Percentiles rank a stretch among this genome's conserved stretches.
Conservation (phyloP, 2,888 invertebrate species). For the Hydriomena furcata region DNA sequence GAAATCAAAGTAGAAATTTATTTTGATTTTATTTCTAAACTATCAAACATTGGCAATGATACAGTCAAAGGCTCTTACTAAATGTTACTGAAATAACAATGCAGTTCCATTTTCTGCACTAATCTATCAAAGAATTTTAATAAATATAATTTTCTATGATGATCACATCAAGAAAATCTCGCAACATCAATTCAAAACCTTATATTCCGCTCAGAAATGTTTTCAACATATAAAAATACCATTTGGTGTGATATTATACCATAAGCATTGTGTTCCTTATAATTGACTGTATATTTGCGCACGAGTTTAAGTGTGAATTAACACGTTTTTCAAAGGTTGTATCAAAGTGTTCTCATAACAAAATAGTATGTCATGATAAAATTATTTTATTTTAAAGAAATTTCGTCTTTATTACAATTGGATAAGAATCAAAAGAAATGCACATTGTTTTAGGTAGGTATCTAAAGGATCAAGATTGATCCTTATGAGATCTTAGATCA, state of each 20-base stretch:
- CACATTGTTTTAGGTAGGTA: slow-evolving; percentile 14
- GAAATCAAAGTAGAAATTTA: not conserved
- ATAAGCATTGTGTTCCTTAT: slow-evolving; percentile 41
- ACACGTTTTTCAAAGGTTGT: slow-evolving; percentile 40
- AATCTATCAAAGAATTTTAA: too few species aligned
- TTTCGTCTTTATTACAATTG: slow-evolving; percentile 16
- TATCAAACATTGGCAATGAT: not conserved
- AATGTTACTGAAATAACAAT: not conserved
- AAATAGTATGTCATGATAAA: slow-evolving; percentile 18
- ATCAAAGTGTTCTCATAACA: slow-evolving; percentile 40
- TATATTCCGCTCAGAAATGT: not conserved
- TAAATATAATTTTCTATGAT: too few species aligned
- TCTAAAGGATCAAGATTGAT: too few species aligned
- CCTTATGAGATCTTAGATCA: too few species aligned
- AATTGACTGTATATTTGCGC: slow-evolving; percentile 44
- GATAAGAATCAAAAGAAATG: slow-evolving; percentile 17
- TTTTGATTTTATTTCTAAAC: slow-evolving; percentile 7
- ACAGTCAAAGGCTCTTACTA: not conserved
- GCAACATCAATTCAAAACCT: not conserved
- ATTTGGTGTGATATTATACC: not conserved
- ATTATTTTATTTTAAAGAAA: slow-evolving; percentile 12
- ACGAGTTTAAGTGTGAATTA: slow-evolving; percentile 41
- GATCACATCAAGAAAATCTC: not conserved
- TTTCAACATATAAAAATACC: not conserved
- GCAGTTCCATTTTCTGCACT: too few species aligned